Conservation (phyloP, 2,888 invertebrate genomes). For the Volucella zonaria region DNA sequence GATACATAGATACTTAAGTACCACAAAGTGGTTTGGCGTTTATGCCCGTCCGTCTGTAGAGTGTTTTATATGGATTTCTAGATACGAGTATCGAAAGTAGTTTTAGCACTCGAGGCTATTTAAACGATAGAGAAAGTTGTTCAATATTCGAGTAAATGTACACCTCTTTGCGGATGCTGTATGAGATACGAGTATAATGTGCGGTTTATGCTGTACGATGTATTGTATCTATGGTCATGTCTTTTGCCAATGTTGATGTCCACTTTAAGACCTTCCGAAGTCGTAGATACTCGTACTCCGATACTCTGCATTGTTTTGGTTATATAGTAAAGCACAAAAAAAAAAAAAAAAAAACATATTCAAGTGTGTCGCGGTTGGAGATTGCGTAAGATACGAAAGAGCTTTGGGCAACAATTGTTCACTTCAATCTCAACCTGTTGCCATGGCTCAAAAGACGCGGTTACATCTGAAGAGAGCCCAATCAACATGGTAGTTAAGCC, state of each 20-base stretch:
- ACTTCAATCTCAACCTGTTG: constrained; percentile 31
- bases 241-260: constrained; percentile 18
- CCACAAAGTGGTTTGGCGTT: constrained; percentile 20
- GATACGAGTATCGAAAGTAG: constrained; percentile 56
- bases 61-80: constrained; percentile 53
- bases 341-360: constrained; percentile 4
- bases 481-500: constrained; percentile 70
- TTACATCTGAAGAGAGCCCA: constrained; percentile 57
- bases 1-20: constrained; percentile 30
- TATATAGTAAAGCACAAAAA: constrained; percentile 56
- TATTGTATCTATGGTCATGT: too few species aligned
- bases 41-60: constrained; percentile 21
- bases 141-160: neutral
- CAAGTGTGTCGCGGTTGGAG: constrained; percentile 1
- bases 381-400: constrained; percentile 38
- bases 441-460: neutral
- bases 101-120: constrained; percentile 66
- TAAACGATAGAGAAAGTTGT: constrained; percentile 64
- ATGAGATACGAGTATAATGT: too few species aligned
- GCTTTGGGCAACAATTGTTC: constrained; percentile 36
- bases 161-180: neutral
- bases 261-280: constrained; percentile 33
- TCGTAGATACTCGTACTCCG: neutral
- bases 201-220: too few species aligned
- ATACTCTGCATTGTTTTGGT: constrained; percentile 49